Conservation (phyloP, 2,888 invertebrate species). For the Phortica magna region DNA sequence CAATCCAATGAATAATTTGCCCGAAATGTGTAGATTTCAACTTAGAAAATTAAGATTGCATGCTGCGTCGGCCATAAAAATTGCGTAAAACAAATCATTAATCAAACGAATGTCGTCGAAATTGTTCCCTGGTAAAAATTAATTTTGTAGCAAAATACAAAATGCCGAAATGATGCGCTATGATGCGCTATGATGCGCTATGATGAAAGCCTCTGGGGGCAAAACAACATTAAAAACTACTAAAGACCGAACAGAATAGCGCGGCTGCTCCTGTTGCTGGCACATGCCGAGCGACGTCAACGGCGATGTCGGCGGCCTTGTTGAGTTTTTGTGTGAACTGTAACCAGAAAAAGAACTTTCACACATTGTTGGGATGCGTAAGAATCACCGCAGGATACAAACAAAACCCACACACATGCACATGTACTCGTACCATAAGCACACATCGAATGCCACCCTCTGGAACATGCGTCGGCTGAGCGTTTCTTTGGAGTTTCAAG, state of each 20-base stretch:
- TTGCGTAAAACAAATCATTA: constrained; percentile 69
- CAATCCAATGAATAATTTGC: constrained; percentile 61
- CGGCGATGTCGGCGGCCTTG: neutral
- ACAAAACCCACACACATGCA: neutral
- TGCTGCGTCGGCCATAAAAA: constrained; percentile 53
- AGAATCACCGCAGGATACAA: constrained; percentile 67
- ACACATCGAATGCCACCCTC: constrained; percentile 20
- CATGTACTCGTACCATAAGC: constrained; percentile 47
- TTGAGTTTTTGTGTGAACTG: constrained; percentile 44
- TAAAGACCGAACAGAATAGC: constrained; percentile 49
- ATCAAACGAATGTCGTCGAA: constrained; percentile 68
- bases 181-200: constrained; percentile 26
- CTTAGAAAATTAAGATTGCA: constrained; percentile 60
- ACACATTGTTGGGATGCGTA: constrained; percentile 72
- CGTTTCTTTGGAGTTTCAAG: constrained; percentile 53
- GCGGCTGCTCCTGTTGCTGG: constrained; percentile 64
- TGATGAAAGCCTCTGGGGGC: constrained; percentile 62
- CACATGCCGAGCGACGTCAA: constrained; percentile 66
- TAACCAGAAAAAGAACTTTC: constrained; percentile 66
- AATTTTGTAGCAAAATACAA: constrained; percentile 64
- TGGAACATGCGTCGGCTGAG: neutral
- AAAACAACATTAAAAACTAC: constrained; percentile 72
- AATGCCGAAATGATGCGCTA: constrained; percentile 50
- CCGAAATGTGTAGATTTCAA: constrained; percentile 22
- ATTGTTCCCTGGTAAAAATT: constrained; percentile 67